Evolutionary conservation across 1,140 invertebrate species (phyloP), one percentile per base, ranked within the genome.

Genomic region (Nymphalis io): DNA sequence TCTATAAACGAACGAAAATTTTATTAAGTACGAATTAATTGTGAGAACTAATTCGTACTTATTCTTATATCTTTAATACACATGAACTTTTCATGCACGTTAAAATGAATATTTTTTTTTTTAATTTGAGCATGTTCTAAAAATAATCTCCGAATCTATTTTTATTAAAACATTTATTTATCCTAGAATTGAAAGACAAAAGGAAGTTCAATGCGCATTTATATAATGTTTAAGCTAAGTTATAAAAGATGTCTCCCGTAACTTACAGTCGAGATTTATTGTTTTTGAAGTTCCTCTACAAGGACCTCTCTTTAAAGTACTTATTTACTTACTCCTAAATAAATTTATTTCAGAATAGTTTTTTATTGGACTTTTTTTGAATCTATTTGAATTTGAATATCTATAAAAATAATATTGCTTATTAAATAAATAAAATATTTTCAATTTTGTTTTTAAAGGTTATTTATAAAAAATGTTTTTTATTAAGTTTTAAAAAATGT

Each of bases 1-100:
- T 60, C 72, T 55, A 74, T 66, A 67, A 66, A 74, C 68, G 59
- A 70, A 58, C 65, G 67, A 60, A 69, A 67, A 53, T 68, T 70
- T 70, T 74, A 70, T 67, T 74, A 55, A 23, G 21, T 55, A 13
- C 16, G 51, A 55, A 55, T 23, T 44, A 63, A 8, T 46, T n/a
- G 18, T 51, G 12, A 51, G 5, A 15, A 3, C 20, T 55, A 23
- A 27, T 27, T 51, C 46, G 16, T 20, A 6, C 12, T 1, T 51
- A 8, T 46, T 16, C 3, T 16, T 6, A 15, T 15, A 42, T n/a
- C 12, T 42, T 42, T n/a, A 15, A n/a, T n/a, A n/a, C n/a, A n/a
- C n/a, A n/a, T n/a, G 27, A 46, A 46, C 15, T 20, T 20, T 21
- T 51, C 12, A 20, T 11, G 46, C 46, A 51, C 20, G 46, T 51